Conservation (phyloP, 2,113 vertebrate genomes). For the Pygoscelis adeliae region DNA sequence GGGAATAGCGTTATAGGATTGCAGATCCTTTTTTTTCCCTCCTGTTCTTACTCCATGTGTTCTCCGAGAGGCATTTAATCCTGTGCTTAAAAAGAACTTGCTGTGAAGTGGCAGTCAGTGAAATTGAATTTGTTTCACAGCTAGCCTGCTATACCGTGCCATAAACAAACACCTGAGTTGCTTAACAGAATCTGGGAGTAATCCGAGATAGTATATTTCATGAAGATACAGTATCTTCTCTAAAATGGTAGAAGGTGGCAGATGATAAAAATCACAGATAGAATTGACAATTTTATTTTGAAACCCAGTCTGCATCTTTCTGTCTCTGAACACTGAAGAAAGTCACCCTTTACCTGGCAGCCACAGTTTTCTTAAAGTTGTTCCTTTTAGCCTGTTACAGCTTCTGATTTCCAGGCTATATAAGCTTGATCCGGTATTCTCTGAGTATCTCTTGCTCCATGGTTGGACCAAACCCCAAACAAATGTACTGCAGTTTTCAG, state of each 20-base stretch:
- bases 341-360: neutral
- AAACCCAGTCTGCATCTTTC: neutral
- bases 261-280: neutral
- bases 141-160: neutral
- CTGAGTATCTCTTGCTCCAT: neutral
- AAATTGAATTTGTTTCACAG: neutral
- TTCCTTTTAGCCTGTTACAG: neutral
- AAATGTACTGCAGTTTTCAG: neutral
- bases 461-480: neutral
- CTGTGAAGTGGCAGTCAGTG: neutral
- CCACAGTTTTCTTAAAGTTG: neutral
- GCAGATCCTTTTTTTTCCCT: neutral
- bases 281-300: neutral
- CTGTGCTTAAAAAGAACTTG: neutral
- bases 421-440: neutral
- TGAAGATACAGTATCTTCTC: neutral
- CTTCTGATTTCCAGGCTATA: neutral
- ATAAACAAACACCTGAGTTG: neutral
- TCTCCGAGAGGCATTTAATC: neutral
- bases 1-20: neutral
- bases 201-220: neutral
- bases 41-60: neutral
- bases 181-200: neutral
- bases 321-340: neutral
- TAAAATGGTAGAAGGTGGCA: too few relatives aligned